Conservation (phyloP, 2,888 invertebrate species). For the Macrophya alboannulata region DNA sequence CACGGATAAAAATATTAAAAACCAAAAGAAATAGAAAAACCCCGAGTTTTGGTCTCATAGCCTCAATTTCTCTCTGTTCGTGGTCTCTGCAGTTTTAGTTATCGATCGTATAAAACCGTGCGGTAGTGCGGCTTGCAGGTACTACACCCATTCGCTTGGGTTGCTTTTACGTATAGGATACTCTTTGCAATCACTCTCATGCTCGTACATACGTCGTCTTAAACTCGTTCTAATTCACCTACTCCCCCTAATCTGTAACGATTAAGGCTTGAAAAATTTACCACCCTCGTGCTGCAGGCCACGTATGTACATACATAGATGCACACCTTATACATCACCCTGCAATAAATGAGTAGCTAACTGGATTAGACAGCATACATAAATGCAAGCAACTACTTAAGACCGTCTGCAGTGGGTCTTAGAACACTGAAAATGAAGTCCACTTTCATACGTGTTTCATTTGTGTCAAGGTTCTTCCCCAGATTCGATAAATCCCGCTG, state of each 20-base stretch:
- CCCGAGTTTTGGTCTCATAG: conserved; percentile 29
- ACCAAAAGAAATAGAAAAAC: neutral
- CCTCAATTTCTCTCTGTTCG: conserved; percentile 29
- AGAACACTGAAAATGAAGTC: neutral
- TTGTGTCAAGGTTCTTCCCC: neutral
- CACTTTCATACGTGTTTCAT: neutral
- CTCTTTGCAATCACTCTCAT: conserved; percentile 37
- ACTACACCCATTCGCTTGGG: conserved; percentile 30
- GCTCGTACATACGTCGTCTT: conserved; percentile 1
- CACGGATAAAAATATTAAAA: neutral
- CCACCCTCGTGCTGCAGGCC: neutral
- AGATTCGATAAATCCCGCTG: neutral
- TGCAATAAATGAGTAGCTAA: neutral
- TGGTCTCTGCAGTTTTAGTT: conserved; percentile 52
- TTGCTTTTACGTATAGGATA: conserved; percentile 39
- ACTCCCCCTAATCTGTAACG: conserved; percentile 20
- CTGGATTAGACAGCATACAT: neutral
- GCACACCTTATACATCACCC: neutral
- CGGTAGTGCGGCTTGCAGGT: conserved; percentile 32
- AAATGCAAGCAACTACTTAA: neutral
- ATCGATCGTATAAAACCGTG: conserved; percentile 52
- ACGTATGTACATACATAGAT: no score
- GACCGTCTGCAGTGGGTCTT: neutral
- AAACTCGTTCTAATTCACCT: conserved; percentile 32
- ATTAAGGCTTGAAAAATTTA: conserved; percentile 20